Conservation (phyloP, 2,888 invertebrate species). For the Dolichomitus sp. region DNA sequence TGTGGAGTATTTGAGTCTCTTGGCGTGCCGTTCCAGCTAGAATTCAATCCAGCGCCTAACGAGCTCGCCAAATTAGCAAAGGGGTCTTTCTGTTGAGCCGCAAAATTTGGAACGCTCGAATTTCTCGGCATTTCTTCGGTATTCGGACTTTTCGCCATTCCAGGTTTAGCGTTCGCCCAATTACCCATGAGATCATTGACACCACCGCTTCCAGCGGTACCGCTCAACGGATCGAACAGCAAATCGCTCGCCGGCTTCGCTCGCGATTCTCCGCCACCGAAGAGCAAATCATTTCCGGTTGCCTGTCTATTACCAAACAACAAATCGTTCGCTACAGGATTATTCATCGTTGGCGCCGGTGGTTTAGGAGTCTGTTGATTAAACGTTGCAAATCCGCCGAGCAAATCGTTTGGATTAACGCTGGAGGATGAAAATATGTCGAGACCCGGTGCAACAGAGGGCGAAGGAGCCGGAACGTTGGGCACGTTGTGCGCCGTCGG, state of each 20-base stretch:
- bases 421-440: conserved; percentile 81
- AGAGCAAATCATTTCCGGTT: conserved; percentile 75
- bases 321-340: conserved; percentile 74
- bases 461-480: conserved; percentile 62
- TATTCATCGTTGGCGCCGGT: conserved; percentile 67
- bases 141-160: conserved; percentile 66
- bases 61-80: conserved; percentile 90
- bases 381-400: conserved; percentile 81
- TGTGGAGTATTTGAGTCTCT: conserved; percentile 84
- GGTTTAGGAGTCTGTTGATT: conserved; percentile 71
- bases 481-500: conserved; percentile 62
- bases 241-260: conserved; percentile 71
- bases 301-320: conserved; percentile 75
- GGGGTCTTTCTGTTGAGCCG: conserved; percentile 89
- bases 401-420: conserved; percentile 79
- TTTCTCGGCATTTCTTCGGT: conserved; percentile 85
- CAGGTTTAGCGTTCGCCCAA: conserved; percentile 79
- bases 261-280: conserved; percentile 68
- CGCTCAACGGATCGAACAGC: conserved; percentile 81
- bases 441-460: conserved; percentile 73
- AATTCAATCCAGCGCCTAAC: conserved; percentile 81
- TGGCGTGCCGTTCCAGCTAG: conserved; percentile 85
- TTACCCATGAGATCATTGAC: conserved; percentile 88
- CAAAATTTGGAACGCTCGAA: conserved; percentile 87
- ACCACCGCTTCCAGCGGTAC: conserved; percentile 44